These are phyloP conservation scores for Helicoverpa armigera DNA, from an alignment of 1,140 invertebrate genomes.

Conservation along the genomic window DNA sequence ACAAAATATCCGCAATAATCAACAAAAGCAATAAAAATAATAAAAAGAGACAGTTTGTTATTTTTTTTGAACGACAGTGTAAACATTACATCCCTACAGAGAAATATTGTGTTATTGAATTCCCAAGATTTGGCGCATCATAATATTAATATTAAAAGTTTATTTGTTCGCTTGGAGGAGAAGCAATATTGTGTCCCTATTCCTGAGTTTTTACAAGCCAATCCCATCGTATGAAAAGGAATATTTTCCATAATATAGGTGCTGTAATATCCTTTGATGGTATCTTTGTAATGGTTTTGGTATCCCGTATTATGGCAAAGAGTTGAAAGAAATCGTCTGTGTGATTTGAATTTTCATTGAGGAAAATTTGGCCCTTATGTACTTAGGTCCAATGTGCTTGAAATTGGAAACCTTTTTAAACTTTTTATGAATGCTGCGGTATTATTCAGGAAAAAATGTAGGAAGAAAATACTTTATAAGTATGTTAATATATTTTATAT, in stretches of 20 bases:
- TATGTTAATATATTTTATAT: too few relatives aligned
- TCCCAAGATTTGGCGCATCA: conserved; percentile 29
- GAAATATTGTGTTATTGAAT: conserved; percentile 13
- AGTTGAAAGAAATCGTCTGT: background rate
- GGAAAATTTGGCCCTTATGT: conserved; percentile 1
- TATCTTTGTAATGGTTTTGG: background rate
- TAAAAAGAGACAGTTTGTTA: background rate
- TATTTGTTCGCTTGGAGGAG: conserved; percentile 2
- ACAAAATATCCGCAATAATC: too few relatives aligned
- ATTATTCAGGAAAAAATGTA: background rate
- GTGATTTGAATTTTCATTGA: background rate
- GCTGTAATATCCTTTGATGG: background rate
- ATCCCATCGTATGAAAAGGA: background rate
- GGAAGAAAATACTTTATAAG: too few relatives aligned
- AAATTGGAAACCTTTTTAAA: background rate
- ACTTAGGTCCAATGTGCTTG: background rate
- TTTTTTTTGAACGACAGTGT: conserved; percentile 6
- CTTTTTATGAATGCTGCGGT: background rate
- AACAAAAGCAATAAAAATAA: background rate
- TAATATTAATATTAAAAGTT: conserved; percentile 8
- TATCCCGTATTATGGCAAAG: background rate
- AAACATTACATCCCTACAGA: background rate
- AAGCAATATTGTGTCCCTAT: background rate
- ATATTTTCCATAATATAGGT: background rate
- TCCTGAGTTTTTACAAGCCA: conserved; percentile 2